Conservation (phyloP, 2,888 invertebrate genomes). For the Hypsopygia costalis region DNA sequence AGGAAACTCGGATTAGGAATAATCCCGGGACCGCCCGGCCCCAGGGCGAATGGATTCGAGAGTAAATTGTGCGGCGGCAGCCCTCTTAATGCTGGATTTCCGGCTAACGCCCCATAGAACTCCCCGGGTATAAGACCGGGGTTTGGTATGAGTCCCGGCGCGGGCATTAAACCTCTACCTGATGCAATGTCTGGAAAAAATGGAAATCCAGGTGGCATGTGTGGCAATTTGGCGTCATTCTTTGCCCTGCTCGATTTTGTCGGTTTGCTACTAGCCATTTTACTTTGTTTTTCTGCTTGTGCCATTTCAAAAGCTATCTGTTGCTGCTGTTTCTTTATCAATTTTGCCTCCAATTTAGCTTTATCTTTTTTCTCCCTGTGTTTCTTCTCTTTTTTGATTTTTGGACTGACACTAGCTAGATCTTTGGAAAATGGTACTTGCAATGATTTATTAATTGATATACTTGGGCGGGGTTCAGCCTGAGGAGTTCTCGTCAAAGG, state of each 20-base stretch:
- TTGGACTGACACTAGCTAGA: slow-evolving; percentile 77
- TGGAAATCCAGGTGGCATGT: slow-evolving; percentile 66
- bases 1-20: slow-evolving; percentile 79
- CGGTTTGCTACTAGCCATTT: slow-evolving; percentile 49
- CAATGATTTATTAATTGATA: slow-evolving; percentile 68
- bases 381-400: slow-evolving; percentile 81
- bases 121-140: slow-evolving; percentile 74
- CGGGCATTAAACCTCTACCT: slow-evolving; percentile 79
- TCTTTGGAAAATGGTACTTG: slow-evolving; percentile 73
- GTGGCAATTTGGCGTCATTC: slow-evolving; percentile 61
- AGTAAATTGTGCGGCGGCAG: slow-evolving; percentile 59
- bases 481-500: slow-evolving; percentile 34
- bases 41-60: slow-evolving; percentile 75
- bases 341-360: slow-evolving; percentile 66
- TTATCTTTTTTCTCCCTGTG: slow-evolving; percentile 76
- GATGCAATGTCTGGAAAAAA: slow-evolving; percentile 69
- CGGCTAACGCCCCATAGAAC: slow-evolving; percentile 61
- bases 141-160: slow-evolving; percentile 67
- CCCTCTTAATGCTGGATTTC: slow-evolving; percentile 70
- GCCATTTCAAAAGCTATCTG: slow-evolving; percentile 66
- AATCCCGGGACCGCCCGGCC: slow-evolving; percentile 80
- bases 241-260: slow-evolving; percentile 59
- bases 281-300: slow-evolving; percentile 56
- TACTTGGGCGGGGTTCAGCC: slow-evolving; percentile 48
- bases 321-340: slow-evolving; percentile 69